Percentiles rank a stretch among this genome's conserved stretches.
Evolutionary conservation across 2,888 invertebrate species (phyloP).

Genomic region (Eledone cirrhosa): DNA sequence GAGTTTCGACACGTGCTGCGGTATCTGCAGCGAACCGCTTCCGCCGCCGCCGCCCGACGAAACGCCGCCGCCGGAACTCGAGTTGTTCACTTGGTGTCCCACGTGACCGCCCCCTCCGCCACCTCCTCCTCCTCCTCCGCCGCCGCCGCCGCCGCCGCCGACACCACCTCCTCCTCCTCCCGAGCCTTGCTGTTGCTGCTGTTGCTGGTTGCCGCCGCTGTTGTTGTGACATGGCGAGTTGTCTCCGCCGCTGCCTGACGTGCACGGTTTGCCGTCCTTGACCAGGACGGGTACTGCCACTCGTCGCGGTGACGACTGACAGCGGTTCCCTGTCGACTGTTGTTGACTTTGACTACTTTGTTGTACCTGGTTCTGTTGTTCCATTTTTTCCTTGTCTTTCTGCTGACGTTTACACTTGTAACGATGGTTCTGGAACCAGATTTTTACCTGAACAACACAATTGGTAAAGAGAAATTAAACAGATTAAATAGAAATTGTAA

Average conservation of each 20-base stretch:
- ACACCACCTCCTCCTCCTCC: slow-evolving; percentile 24
- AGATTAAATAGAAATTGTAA: too few species aligned
- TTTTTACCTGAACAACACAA: slow-evolving; percentile 81
- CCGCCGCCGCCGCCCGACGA: slow-evolving; percentile 34
- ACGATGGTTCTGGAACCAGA: slow-evolving; percentile 66
- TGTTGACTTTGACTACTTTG: slow-evolving; percentile 31
- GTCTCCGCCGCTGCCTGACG: slow-evolving; percentile 55
- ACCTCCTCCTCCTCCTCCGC: slow-evolving; percentile 32
- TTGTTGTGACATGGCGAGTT: slow-evolving; percentile 39
- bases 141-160: slow-evolving; percentile 31
- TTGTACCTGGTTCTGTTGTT: slow-evolving; percentile 35
- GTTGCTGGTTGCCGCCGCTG: slow-evolving; percentile 34
- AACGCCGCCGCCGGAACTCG: slow-evolving; percentile 35
- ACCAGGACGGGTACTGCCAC: slow-evolving; percentile 68
- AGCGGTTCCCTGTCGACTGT: slow-evolving; percentile 29
- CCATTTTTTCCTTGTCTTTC: slow-evolving; percentile 63
- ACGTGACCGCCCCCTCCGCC: slow-evolving; percentile 24
- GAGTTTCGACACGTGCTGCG: slow-evolving; percentile 41
- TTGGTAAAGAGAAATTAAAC: not conserved
- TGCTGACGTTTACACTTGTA: slow-evolving; percentile 63
- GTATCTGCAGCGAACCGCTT: slow-evolving; percentile 30
- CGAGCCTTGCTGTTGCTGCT: slow-evolving; percentile 31
- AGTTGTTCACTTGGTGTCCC: slow-evolving; percentile 33
- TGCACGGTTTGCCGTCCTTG: slow-evolving; percentile 70
- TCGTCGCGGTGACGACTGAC: slow-evolving; percentile 56